A percentile compares a stretch with the other conserved stretches of the same genome.
Conservation (phyloP, 1,140 invertebrate genomes). For the Drosophila serrata region DNA sequence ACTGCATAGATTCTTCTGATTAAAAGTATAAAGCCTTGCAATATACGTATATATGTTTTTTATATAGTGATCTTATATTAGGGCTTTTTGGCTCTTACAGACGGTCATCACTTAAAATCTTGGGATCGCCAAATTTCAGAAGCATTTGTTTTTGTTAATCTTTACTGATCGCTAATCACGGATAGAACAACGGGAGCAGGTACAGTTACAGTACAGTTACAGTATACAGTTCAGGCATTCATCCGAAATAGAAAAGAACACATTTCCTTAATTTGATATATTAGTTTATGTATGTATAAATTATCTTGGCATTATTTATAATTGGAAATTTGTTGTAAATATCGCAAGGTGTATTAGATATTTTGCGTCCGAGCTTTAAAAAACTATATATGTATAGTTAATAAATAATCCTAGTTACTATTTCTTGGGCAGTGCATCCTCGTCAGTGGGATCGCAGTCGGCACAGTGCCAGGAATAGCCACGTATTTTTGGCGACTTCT, state of each 20-base stretch:
- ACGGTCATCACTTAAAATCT: too few relatives aligned
- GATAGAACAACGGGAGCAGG: too few relatives aligned
- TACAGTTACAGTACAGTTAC: too few relatives aligned
- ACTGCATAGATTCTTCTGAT: too few relatives aligned
- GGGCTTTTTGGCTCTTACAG: too few relatives aligned
- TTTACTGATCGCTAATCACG: too few relatives aligned
- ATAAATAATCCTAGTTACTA: constrained; percentile 14
- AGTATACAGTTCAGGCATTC: too few relatives aligned
- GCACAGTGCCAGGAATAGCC: constrained; percentile 98
- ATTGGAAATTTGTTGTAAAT: constrained; percentile 13
- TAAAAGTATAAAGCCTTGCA: too few relatives aligned
- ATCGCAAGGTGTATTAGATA: constrained; percentile 12
- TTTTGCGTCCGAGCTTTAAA: constrained; percentile 2
- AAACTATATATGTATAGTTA: background rate
- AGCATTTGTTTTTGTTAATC: too few relatives aligned
- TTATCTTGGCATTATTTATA: constrained; percentile 1
- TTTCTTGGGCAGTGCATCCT: constrained; percentile 66
- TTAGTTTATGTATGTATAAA: constrained; percentile 11
- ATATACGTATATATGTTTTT: too few relatives aligned
- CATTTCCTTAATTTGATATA: background rate
- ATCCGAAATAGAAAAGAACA: background rate
- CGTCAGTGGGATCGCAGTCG: constrained; percentile 95
- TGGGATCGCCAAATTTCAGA: too few relatives aligned
- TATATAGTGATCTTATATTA: too few relatives aligned
- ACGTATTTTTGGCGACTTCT: constrained; percentile 96